phyloP scores from a whole-genome alignment of 2,113 vertebrate species.

The rabbit (Oryctolagus cuniculus) region DNA sequence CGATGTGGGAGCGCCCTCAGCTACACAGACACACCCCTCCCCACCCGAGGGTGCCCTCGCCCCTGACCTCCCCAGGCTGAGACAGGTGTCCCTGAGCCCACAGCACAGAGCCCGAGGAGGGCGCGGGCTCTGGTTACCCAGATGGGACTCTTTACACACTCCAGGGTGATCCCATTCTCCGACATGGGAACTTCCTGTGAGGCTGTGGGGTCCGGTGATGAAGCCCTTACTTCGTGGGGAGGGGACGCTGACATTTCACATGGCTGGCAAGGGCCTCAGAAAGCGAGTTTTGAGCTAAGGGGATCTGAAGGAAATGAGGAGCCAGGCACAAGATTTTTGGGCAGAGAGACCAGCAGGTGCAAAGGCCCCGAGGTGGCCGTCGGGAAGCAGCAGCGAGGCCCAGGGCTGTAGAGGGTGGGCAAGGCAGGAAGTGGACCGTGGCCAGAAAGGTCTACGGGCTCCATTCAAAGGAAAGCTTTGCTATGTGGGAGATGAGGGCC shows the following conservation, averaged over 20 bases:
- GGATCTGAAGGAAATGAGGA: background rate
- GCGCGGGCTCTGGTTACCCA: background rate
- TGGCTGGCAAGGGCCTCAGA: too few species aligned
- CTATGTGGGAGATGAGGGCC: background rate
- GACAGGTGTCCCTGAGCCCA: too few species aligned
- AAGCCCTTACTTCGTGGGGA: background rate
- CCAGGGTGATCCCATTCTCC: too few species aligned
- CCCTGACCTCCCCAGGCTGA: too few species aligned
- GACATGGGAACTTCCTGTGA: background rate
- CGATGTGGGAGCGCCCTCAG: too few species aligned
- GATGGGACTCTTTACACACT: background rate
- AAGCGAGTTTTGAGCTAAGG: background rate
- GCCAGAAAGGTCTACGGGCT: background rate
- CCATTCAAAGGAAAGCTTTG: background rate
- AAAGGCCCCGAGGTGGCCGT: background rate
- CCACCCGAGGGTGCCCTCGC: too few species aligned
- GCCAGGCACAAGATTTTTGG: background rate
- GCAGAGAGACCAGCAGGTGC: background rate
- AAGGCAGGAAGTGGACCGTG: fast-evolving
- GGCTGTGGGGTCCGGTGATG: background rate
- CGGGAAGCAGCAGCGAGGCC: background rate
- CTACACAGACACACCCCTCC: too few species aligned
- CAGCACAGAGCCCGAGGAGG: background rate
- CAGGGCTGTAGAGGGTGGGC: background rate
- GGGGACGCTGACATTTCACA: too few species aligned